A percentile compares a stretch with the other conserved stretches of the same genome.
Conservation (phyloP, 2,888 invertebrate genomes). For the Latrodectus elegans region DNA sequence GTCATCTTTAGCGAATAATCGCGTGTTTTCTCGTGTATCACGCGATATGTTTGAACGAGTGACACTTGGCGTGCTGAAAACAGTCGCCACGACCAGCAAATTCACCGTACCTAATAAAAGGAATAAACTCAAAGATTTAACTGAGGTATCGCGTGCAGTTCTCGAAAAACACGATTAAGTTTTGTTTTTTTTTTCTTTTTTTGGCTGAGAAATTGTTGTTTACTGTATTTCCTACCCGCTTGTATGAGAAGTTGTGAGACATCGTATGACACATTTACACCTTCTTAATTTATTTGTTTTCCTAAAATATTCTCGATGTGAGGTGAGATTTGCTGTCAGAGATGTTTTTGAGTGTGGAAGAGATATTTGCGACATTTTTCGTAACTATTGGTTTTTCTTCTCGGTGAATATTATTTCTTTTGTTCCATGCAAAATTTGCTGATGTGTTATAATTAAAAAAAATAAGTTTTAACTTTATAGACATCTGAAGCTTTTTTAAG, state of each 20-base stretch:
- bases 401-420: no score
- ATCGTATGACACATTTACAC: background rate
- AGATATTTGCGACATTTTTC: no score
- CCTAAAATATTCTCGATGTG: background rate
- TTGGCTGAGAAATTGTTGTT: constrained; percentile 5
- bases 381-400: no score
- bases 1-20: background rate
- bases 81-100: constrained; percentile 10
- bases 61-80: constrained; percentile 42
- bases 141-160: constrained; percentile 23
- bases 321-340: background rate
- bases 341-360: no score
- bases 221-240: background rate
- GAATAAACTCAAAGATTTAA: constrained; percentile 13
- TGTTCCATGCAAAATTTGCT: no score
- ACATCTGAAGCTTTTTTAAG: no score
- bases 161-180: background rate
- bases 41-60: background rate
- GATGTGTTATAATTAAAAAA: no score
- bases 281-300: background rate
- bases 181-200: constrained; percentile 3
- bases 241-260: background rate
- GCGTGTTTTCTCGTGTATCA: background rate
- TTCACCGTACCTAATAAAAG: constrained; percentile 23
- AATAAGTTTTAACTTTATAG: no score